These are phyloP conservation scores for Sylvilagus bachmani DNA, from an alignment of 2,113 vertebrate species.

Conservation along the genomic window DNA sequence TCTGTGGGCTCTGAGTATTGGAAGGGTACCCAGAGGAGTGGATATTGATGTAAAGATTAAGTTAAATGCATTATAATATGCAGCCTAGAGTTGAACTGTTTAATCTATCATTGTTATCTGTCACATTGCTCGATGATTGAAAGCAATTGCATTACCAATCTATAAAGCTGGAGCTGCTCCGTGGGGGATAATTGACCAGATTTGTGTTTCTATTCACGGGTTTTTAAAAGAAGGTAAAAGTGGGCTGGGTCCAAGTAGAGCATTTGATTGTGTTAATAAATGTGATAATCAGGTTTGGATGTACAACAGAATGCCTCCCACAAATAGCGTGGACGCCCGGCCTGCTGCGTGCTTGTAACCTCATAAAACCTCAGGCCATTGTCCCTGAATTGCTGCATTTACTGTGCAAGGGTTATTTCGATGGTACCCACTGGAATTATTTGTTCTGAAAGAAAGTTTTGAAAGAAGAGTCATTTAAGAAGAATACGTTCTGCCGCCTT, in stretches of 20 bases:
- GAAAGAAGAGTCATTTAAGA: not conserved
- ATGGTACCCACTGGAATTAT: not conserved
- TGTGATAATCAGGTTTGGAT: conserved; percentile 74
- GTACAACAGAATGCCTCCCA: conserved; percentile 54
- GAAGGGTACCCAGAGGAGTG: conserved; percentile 64
- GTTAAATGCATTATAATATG: conserved; percentile 79
- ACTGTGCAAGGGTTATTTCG: not conserved
- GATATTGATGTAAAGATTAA: conserved; percentile 79
- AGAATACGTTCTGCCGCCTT: not conserved
- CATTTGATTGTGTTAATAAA: conserved; percentile 74
- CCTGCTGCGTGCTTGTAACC: not conserved
- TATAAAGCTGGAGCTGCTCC: conserved; percentile 73
- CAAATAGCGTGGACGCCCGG: not conserved
- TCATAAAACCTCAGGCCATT: not conserved
- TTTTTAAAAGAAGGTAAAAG: conserved; percentile 74
- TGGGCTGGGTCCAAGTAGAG: conserved; percentile 67
- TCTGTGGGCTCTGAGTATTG: not conserved
- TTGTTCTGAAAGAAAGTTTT: conserved; percentile 57
- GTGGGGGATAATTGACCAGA: conserved; percentile 81
- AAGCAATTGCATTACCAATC: conserved; percentile 76
- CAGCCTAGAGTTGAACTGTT: conserved; percentile 77
- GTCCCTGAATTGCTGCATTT: not conserved
- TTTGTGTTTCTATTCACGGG: conserved; percentile 79
- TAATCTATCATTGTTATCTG: conserved; percentile 80
- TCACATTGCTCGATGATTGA: conserved; percentile 77